Conservation (phyloP, 2,888 invertebrate genomes). For the Allolobophora icterica region DNA sequence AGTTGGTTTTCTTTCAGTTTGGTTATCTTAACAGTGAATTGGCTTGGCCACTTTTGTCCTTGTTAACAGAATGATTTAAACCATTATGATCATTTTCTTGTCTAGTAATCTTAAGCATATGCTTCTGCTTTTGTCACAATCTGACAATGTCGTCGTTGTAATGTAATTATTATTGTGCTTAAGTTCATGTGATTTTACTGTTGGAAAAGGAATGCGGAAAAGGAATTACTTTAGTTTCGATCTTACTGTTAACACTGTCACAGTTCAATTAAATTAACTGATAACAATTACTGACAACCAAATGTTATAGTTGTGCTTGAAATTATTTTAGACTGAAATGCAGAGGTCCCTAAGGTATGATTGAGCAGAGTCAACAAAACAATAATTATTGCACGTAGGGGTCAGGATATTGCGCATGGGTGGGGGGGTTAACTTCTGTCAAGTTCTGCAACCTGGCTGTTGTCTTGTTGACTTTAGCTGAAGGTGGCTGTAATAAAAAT, state of each 20-base stretch:
- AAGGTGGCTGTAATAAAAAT: background rate
- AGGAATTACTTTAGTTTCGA: conserved; percentile 8
- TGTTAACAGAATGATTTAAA: background rate
- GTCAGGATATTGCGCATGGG: no score
- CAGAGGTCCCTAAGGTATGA: no score
- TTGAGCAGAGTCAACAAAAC: no score
- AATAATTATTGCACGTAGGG: no score
- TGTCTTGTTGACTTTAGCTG: background rate
- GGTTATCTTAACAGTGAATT: no score
- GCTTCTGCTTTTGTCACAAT: background rate
- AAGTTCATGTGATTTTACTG: background rate
- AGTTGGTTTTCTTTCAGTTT: no score
- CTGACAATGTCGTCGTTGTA: background rate
- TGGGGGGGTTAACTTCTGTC: no score
- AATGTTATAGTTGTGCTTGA: background rate
- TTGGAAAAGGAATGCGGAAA: background rate
- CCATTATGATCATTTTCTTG: background rate
- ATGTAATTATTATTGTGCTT: conserved; percentile 5
- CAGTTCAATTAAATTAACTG: background rate
- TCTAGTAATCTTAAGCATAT: background rate
- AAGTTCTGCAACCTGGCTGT: background rate
- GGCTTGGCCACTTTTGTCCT: background rate
- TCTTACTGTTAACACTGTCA: background rate
- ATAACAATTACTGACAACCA: background rate
- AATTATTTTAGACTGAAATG: background rate